Evolutionary conservation across 2,888 invertebrate species (phyloP).

Genomic region (Eupithecia tripunctaria): DNA sequence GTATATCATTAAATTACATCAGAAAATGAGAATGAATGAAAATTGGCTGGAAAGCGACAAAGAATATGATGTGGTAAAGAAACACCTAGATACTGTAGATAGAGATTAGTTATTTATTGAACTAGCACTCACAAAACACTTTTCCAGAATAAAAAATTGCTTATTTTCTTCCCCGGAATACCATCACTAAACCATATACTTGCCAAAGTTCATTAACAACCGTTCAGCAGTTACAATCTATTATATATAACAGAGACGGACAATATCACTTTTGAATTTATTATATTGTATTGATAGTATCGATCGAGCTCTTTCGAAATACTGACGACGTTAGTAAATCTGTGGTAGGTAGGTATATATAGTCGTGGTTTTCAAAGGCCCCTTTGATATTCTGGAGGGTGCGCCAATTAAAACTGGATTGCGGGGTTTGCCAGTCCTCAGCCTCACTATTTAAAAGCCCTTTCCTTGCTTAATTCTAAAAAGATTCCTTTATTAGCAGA

Average conservation of each 20-base stretch:
- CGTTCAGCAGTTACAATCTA: too few species aligned
- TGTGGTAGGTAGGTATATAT: neutral
- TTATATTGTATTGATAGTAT: too few species aligned
- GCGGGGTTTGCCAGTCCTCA: constrained; percentile 23
- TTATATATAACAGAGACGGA: too few species aligned
- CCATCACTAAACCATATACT: neutral
- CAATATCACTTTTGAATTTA: neutral
- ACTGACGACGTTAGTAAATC: neutral
- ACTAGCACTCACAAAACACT: neutral
- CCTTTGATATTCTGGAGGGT: constrained; percentile 20
- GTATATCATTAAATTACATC: too few species aligned
- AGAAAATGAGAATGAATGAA: neutral
- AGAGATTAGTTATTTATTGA: neutral
- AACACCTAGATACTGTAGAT: neutral
- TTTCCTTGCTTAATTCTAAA: neutral
- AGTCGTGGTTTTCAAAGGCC: neutral
- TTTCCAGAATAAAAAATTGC: neutral
- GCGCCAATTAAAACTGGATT: constrained; percentile 46
- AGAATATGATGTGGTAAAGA: neutral
- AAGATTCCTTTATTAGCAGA: neutral
- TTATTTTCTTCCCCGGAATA: neutral
- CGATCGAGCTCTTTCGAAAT: neutral
- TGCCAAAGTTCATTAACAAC: too few species aligned
- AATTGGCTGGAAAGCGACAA: neutral
- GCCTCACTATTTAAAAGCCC: constrained; percentile 19